Base-by-base conservation (phyloP, 2,888 invertebrate species). In the Apantesis nais region DNA sequence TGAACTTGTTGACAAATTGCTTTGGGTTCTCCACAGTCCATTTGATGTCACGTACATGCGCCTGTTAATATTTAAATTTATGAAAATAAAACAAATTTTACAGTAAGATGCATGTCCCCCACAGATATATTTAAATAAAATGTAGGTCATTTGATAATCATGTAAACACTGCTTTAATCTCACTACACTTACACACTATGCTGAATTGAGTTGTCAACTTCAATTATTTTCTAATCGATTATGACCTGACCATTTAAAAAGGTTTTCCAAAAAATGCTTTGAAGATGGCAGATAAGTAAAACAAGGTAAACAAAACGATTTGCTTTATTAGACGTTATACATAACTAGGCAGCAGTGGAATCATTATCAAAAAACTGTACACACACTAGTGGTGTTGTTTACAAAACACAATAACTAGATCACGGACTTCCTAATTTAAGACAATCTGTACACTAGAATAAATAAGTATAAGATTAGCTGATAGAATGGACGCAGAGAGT, bases 11-110 rank as follows among this genome's bases (percentile, higher is more conserved):
- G 7, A 99, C 98, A 80, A 90, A 93, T 97, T 87, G 85, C 78
- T 94, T 94, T 0, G 93, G 90, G 75, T 98, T 98, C 22, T 99
- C 99, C 62, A 98, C 96, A 4, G 96, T 96, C 98, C 99, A 99
- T 88, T 97, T 98, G 78, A 99, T 97, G 79, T 98, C 97, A 37
- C 99, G 96, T 0, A 99, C 95, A 88, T 98, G 98, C 61, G 97
- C 96, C 92, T 96, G 90, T 64, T 71, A 58, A 58, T 22, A 64
- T 62, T 55, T 34, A 39, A 41, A 66, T 55, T 48, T 5, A 61
- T 64, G 39, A 63, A 31, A 55, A 0, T n/a, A 55, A 2, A 14
- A n/a, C n/a, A 19, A 9, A 58, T 41, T 34, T 64, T 68, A n/a
- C 67, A 68, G 55, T 55, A 37, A 58, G 29, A 22, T 22, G 55